Evolutionary conservation across 2,113 vertebrate genomes (phyloP), one percentile per base, ranked within the genome.

Genomic region (Syngnathoides biaculeatus): DNA sequence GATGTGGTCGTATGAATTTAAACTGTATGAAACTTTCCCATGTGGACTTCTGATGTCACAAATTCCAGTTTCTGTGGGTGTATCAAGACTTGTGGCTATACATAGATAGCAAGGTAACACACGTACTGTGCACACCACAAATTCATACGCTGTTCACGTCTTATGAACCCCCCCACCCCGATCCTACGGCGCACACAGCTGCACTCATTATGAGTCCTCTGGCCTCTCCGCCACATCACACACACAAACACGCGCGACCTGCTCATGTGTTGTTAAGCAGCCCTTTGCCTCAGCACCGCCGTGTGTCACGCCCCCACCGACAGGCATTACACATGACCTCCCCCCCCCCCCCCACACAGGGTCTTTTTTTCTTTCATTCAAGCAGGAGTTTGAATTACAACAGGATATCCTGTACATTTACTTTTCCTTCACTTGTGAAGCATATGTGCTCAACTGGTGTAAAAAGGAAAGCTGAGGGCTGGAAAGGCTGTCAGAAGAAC

Each of bases 331-430:
- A 78, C 88, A 81, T 72, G 78, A 74, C 69, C 75, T 56, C 50
- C 64, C 79, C 69, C 79, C 65, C 73, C n/a, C n/a, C n/a, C n/a
- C 75, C 64, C 60, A 64, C 75, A 52, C 72, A 65, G 70, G 78
- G 74, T 73, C 64, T 13, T 35, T 68, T 68, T 79, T 69, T 74
- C 75, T 83, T 80, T 86, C 73, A 84, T 83, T 82, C 69, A 83
- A 81, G 79, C 79, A 84, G 74, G 71, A 78, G 72, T 84, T 86
- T 89, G 84, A 85, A 83, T 42, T 86, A 75, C 73, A 68, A 79
- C 86, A 87, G 91, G 91, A 93, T 89, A 89, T 92, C 89, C 90
- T 87, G 84, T 83, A 82, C 82, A 81, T 85, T 88, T 86, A 87
- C 79, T 73, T 83, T 87, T 86, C 85, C 85, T 67, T 88, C 86